These are phyloP conservation scores for Toxotes chatareus DNA, from an alignment of 2,113 vertebrate genomes.

Conservation along the genomic window DNA sequence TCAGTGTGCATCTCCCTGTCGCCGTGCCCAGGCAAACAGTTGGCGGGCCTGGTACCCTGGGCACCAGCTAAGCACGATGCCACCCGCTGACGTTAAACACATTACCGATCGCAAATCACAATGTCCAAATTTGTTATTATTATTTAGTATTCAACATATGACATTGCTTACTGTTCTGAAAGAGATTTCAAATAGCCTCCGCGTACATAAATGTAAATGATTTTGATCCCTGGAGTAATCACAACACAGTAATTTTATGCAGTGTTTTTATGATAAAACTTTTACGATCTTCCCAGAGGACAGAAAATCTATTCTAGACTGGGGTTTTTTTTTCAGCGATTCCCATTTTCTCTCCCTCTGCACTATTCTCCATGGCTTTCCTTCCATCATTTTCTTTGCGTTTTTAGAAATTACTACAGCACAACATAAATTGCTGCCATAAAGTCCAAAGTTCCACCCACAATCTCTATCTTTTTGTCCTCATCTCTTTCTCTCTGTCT, in stretches of 20 bases:
- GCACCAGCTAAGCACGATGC: slow-evolving; percentile 23
- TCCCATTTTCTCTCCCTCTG: slow-evolving; percentile 12
- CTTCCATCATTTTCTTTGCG: slow-evolving; percentile 8
- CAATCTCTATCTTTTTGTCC: slow-evolving; percentile 17
- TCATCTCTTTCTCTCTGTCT: slow-evolving; percentile 8
- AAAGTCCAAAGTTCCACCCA: slow-evolving; percentile 25
- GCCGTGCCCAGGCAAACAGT: slow-evolving; percentile 55
- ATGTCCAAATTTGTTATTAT: slow-evolving; percentile 13
- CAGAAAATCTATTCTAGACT: not conserved
- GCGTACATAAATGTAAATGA: slow-evolving; percentile 4
- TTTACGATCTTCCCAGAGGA: slow-evolving; percentile 21
- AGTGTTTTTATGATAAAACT: slow-evolving; percentile 34
- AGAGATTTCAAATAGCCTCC: slow-evolving; percentile 11
- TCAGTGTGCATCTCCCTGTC: slow-evolving; percentile 33
- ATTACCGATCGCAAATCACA: slow-evolving; percentile 28
- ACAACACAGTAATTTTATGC: slow-evolving; percentile 19
- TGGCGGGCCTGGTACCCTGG: slow-evolving; percentile 43
- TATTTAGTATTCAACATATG: slow-evolving; percentile 17
- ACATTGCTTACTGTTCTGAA: slow-evolving; percentile 20
- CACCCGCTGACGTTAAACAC: slow-evolving; percentile 39
- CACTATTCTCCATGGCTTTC: slow-evolving; percentile 11
- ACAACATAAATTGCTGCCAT: slow-evolving; percentile 34
- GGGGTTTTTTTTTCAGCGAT: not conserved
- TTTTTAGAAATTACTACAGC: slow-evolving; percentile 24
- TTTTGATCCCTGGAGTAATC: slow-evolving; percentile 24